Base-by-base conservation (phyloP, 2,113 vertebrate genomes). In the Phocoena sinus region DNA sequence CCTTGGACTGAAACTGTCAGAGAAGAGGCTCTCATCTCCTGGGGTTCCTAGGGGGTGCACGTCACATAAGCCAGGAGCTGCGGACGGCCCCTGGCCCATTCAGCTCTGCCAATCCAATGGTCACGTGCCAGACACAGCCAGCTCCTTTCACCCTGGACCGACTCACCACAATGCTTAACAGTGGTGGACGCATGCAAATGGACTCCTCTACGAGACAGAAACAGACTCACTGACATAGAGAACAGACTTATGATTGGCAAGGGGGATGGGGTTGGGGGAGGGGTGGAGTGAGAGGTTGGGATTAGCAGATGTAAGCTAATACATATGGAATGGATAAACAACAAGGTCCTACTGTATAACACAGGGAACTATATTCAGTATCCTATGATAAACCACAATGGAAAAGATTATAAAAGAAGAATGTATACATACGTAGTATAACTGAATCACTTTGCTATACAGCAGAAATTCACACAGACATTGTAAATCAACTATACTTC, bases 41-140 rank as follows among this genome's bases (percentile, higher is more conserved):
- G 26, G 11, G 7, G 44, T 60, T 47, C n/a, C 33, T 7, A 71
- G 17, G 56, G 56, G 20, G 3, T 17, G 5, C 1, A 1, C 0
- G 1, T 65, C 56, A 60, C n/a, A 18, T 23, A 67, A 41, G 17
- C 88, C 13, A 41, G 26, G 67, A 85, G 77, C 31, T 86, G 25
- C 11, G 14, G 2, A n/a, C 1, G 14, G 6, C 8, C 33, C 26
- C 60, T 26, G 1, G 6, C 14, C 7, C 3, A 0, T 3, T n/a
- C 11, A 1, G 17, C 17, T 25, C n/a, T 36, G 9, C 65, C 17
- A 36, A 53, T 68, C 71, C 0, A 0, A 47, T 2, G 50, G 41
- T 67, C 4, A 2, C 41, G 25, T 2, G 13, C 12, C 44, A 81
- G n/a, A 80, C 17, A 50, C 18, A 36, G 33, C 62, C 74, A 68